Conservation (phyloP, 2,888 invertebrate genomes). For the Tetheella fluctuosa region DNA sequence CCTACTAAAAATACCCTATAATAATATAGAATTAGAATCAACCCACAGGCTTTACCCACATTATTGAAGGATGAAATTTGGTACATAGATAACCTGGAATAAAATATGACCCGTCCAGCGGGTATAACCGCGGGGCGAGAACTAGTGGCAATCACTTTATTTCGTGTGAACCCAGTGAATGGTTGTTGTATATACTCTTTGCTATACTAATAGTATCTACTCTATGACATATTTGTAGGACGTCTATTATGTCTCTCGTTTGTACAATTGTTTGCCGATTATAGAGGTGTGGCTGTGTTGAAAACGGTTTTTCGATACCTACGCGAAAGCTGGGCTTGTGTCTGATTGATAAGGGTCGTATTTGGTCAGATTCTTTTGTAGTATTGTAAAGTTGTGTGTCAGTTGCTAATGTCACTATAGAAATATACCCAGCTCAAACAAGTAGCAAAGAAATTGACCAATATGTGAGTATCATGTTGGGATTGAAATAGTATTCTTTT, state of each 20-base stretch:
- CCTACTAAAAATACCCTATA: too few relatives aligned
- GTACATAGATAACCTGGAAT: too few relatives aligned
- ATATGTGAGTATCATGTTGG: slow-evolving; percentile 1
- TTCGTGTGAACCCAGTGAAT: not conserved
- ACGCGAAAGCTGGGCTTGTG: slow-evolving; percentile 3
- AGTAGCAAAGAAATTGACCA: not conserved
- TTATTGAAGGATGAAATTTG: too few relatives aligned
- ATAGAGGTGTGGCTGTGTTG: not conserved
- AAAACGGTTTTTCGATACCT: not conserved
- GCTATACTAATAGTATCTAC: not conserved
- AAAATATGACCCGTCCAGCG: too few relatives aligned
- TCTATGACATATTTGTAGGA: not conserved
- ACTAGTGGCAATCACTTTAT: not conserved
- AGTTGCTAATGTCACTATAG: not conserved
- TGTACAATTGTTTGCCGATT: slow-evolving; percentile 12
- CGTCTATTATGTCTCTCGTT: slow-evolving; percentile 13
- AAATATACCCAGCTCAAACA: not conserved
- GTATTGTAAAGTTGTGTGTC: slow-evolving; percentile 8
- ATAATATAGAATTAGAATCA: too few relatives aligned
- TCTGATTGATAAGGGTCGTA: slow-evolving; percentile 14
- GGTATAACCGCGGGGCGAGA: too few relatives aligned
- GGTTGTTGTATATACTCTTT: not conserved
- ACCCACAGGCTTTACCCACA: too few relatives aligned
- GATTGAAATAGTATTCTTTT: not conserved
- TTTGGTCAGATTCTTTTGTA: slow-evolving; percentile 7